Base-by-base conservation (phyloP, 2,888 invertebrate genomes). In the Athetis lepigone region DNA sequence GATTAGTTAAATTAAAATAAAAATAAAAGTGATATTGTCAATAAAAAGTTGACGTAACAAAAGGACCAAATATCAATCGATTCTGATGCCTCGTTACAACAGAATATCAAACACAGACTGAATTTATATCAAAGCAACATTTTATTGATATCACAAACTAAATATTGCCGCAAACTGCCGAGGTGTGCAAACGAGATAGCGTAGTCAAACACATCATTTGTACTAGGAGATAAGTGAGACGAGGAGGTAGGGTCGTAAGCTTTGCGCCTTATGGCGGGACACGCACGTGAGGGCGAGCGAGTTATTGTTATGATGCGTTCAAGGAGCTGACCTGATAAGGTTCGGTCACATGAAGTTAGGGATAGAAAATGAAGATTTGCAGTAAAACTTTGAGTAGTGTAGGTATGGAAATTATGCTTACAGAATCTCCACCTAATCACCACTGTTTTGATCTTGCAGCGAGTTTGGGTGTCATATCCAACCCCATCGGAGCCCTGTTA, bases 381-480 rank as follows among this genome's bases (percentile, higher is more conserved):
- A 36, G 9, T 29, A 36, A 23, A 42, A n/a, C 9, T n/a, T n/a
- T n/a, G n/a, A n/a, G 21, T n/a, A n/a, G 18, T 33, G 2, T 19
- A 23, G 23, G 23, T n/a, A n/a, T n/a, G n/a, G n/a, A n/a, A n/a
- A n/a, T n/a, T n/a, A n/a, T n/a, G n/a, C n/a, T n/a, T n/a, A n/a
- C n/a, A 25, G 5, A 1, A 19, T 11, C 2, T 8, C 9, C 0
- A n/a, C 13, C 4, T 56, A 37, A 74, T 9, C 9, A 4, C 4
- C 0, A 23, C 25, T 45, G 7, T 65, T 33, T 49, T 29, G 46
- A 8, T 43, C 60, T 70, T 90, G 1, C 93, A 97, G 97, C 97
- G 1, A 96, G 97, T 74, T 87, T 97, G 57, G 97, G 97, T 5
- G 97, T 97, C 18, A 95, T 97, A 74, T 97, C 97, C 2, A 97